A percentile compares a stretch with the other conserved stretches of the same genome.
phyloP scores from a whole-genome alignment of 2,797 vertebrate species.

The Natrix natrix region DNA sequence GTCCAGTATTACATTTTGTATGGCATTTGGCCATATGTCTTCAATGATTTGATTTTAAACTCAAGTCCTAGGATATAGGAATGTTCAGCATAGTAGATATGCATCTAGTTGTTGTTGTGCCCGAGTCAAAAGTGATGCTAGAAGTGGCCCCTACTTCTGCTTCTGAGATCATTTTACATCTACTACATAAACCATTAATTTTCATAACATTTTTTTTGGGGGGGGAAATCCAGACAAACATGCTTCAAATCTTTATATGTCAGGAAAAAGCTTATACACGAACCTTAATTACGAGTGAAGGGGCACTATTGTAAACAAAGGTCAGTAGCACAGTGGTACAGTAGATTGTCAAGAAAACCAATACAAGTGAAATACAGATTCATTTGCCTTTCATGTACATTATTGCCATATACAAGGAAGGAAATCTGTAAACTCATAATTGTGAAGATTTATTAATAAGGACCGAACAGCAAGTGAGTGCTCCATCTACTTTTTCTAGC shows the following conservation, averaged over 20 bases:
- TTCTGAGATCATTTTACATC: slow-evolving; percentile 53
- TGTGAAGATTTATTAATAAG: slow-evolving; percentile 87
- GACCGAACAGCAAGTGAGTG: slow-evolving; percentile 88
- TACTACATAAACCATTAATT: slow-evolving; percentile 55
- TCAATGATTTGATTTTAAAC: not conserved
- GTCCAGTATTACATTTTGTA: not conserved
- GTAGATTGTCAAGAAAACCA: slow-evolving; percentile 75
- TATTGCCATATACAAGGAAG: slow-evolving; percentile 61
- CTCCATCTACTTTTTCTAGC: slow-evolving; percentile 87
- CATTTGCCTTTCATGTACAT: slow-evolving; percentile 61
- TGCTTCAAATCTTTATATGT: slow-evolving; percentile 57
- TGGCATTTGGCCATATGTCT: not conserved
- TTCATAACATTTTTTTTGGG: slow-evolving; percentile 50
- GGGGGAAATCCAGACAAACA: slow-evolving; percentile 58
- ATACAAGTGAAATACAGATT: slow-evolving; percentile 63
- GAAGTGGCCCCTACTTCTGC: not conserved
- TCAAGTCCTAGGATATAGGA: not conserved
- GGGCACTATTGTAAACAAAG: slow-evolving; percentile 71
- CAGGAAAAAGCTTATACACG: slow-evolving; percentile 59
- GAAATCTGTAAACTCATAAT: slow-evolving; percentile 72
- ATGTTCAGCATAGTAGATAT: not conserved
- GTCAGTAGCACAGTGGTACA: slow-evolving; percentile 75
- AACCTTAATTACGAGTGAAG: slow-evolving; percentile 66
- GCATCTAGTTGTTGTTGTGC: not conserved
- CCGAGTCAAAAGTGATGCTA: slow-evolving; percentile 11